These are phyloP conservation scores for Pandemis corylana DNA, from an alignment of 2,888 invertebrate species.

Conservation along the genomic window DNA sequence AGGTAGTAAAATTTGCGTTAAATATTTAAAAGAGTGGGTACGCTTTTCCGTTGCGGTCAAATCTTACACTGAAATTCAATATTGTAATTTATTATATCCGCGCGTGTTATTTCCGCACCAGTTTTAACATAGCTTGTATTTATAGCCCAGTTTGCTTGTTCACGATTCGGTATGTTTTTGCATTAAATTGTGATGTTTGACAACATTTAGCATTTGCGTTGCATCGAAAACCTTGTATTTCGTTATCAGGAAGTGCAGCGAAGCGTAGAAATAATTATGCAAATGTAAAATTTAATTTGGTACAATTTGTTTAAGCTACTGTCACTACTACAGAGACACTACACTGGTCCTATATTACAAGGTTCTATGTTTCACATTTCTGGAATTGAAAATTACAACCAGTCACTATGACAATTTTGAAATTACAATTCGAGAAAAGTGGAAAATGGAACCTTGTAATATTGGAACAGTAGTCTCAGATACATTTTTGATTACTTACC, in stretches of 20 bases:
- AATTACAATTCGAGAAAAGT: no score
- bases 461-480: no score
- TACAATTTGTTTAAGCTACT: no score
- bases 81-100: constrained; percentile 14
- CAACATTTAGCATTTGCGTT: neutral
- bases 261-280: neutral
- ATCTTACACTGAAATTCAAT: constrained; percentile 12
- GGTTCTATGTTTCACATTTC: no score
- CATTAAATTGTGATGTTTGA: constrained; percentile 12
- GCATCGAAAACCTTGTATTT: constrained; percentile 1
- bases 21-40: neutral
- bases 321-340: no score
- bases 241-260: neutral
- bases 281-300: neutral
- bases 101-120: constrained; percentile 19
- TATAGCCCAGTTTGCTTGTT: constrained; percentile 13
- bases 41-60: neutral
- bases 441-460: no score
- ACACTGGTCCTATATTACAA: no score
- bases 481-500: no score
- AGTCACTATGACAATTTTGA: no score
- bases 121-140: constrained; percentile 12
- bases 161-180: constrained; percentile 9
- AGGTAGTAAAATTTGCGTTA: neutral
- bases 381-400: no score